phyloP scores from a whole-genome alignment of 2,888 invertebrate species.

The Ormyrus nitidulus region DNA sequence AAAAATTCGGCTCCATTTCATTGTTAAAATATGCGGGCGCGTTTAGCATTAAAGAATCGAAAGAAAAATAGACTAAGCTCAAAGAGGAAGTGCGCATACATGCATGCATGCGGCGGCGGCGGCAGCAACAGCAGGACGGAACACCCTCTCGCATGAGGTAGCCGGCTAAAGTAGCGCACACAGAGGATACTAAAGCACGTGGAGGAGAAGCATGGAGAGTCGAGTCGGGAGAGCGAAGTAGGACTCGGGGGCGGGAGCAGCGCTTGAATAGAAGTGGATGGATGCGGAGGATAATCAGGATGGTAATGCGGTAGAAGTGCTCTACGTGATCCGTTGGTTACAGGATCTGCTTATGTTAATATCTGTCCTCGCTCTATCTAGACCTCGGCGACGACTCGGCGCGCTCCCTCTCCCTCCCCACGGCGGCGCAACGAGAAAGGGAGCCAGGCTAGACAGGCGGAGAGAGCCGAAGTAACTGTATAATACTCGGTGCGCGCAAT shows the following conservation, averaged over 20 bases:
- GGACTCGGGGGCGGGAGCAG: not conserved
- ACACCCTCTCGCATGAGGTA: conserved; percentile 8
- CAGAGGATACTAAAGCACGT: not conserved
- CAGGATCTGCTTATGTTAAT: conserved; percentile 71
- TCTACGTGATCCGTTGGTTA: conserved; percentile 68
- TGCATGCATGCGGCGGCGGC: not conserved
- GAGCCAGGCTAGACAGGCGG: not conserved
- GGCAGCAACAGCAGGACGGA: conserved; percentile 1
- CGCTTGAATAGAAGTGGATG: conserved; percentile 49
- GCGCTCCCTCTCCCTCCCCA: not conserved
- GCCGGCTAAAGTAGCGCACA: conserved; percentile 8
- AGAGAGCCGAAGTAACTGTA: too few relatives aligned
- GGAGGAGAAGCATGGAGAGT: not conserved
- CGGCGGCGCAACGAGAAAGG: not conserved
- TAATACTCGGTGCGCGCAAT: too few relatives aligned
- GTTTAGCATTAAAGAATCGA: too few relatives aligned
- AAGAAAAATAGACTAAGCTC: not conserved
- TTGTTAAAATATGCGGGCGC: too few relatives aligned
- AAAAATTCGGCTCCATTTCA: too few relatives aligned
- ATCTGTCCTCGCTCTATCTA: conserved; percentile 61
- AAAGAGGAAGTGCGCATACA: conserved; percentile 6
- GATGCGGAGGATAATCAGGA: conserved; percentile 68
- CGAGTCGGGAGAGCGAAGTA: not conserved
- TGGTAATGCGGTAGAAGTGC: conserved; percentile 68
- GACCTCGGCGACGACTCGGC: not conserved